Conservation (phyloP, 2,797 vertebrate species). For the Galago senegalensis region DNA sequence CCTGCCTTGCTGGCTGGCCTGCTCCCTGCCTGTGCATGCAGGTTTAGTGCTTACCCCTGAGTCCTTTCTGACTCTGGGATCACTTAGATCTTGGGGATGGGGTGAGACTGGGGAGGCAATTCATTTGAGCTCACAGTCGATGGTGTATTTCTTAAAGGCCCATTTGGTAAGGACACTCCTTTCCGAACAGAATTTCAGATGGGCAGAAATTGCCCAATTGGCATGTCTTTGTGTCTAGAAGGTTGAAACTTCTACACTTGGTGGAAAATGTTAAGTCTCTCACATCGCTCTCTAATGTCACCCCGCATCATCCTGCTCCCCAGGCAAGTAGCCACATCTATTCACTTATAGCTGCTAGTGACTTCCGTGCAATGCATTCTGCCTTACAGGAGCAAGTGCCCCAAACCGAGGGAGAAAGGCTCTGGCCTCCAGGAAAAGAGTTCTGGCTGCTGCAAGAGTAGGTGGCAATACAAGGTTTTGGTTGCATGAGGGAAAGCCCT, state of each 20-base stretch:
- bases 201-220: not conserved
- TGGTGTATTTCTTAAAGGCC: not conserved
- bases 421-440: not conserved
- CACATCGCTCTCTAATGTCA: not conserved
- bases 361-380: not conserved
- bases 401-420: not conserved
- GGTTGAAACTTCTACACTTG: not conserved
- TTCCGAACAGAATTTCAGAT: not conserved
- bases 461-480: not conserved
- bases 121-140: not conserved
- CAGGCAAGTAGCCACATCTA: not conserved
- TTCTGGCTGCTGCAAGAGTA: slow-evolving; percentile 12
- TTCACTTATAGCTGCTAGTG: not conserved
- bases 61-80: not conserved
- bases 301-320: not conserved
- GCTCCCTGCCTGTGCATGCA: not conserved
- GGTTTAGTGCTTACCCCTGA: not conserved
- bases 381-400: not conserved
- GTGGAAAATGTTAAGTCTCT: not conserved
- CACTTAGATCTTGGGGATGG: not conserved
- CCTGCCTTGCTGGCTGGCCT: not conserved
- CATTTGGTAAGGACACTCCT: not conserved
- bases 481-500: not conserved
- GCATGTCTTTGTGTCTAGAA: not conserved
- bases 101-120: not conserved